Evolutionary conservation across 2,888 invertebrate species (phyloP).

Genomic region (Ennomos quercinarius): DNA sequence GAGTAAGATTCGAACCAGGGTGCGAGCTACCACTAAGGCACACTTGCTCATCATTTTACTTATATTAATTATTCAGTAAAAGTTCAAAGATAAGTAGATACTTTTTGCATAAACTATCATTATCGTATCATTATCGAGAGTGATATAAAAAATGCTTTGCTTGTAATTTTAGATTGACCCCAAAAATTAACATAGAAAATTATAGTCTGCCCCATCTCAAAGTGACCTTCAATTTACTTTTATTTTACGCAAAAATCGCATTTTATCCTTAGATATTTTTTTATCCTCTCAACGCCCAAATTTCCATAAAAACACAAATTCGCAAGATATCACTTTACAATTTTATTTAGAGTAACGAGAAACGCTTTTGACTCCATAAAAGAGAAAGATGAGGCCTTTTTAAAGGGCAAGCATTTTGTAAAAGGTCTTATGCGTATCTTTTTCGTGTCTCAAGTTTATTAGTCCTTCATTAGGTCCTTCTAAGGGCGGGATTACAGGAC

Average conservation of each 20-base stretch:
- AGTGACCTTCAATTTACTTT: conserved; percentile 20
- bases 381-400: background rate
- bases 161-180: background rate
- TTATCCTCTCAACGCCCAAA: conserved; percentile 8
- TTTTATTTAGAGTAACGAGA: background rate
- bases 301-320: conserved; percentile 22
- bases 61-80: too few species aligned
- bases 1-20: too few species aligned
- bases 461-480: conserved; percentile 34
- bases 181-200: conserved; percentile 8
- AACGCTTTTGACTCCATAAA: background rate
- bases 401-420: conserved; percentile 6
- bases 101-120: too few species aligned
- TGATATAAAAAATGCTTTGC: too few species aligned
- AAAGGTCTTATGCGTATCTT: conserved; percentile 10
- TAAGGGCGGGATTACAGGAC: conserved; percentile 29
- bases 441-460: conserved; percentile 24
- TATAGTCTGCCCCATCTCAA: conserved; percentile 11
- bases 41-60: too few species aligned
- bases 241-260: conserved; percentile 15
- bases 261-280: conserved; percentile 6
- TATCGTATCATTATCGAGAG: too few species aligned
- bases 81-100: too few species aligned
- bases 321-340: conserved; percentile 7
- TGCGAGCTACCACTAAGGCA: too few species aligned